Evolutionary conservation across 2,888 invertebrate genomes (phyloP).

Genomic region (Cerceris ruficornis): DNA sequence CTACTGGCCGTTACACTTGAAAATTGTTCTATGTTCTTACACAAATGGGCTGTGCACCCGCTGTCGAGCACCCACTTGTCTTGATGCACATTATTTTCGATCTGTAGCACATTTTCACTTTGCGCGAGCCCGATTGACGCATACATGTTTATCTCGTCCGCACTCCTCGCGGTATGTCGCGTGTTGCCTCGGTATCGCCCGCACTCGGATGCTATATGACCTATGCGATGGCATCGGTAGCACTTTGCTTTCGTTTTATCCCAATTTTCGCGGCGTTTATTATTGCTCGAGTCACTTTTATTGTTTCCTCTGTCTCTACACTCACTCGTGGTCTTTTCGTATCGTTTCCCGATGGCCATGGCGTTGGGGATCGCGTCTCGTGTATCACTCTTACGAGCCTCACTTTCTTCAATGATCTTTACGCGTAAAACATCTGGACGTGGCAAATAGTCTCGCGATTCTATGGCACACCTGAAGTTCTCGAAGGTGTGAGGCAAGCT

Average conservation of each 20-base stretch:
- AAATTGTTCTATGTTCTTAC: too few species aligned
- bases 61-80: too few species aligned
- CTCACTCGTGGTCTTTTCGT: too few species aligned
- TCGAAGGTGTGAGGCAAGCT: constrained; percentile 48
- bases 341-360: constrained; percentile 14
- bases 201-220: constrained; percentile 30
- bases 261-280: not conserved
- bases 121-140: too few species aligned
- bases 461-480: constrained; percentile 52
- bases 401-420: not conserved
- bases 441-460: constrained; percentile 48
- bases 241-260: constrained; percentile 19
- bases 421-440: too few species aligned
- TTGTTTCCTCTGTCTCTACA: too few species aligned
- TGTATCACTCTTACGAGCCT: constrained; percentile 11
- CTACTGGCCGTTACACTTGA: too few species aligned
- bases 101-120: too few species aligned
- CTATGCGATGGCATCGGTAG: constrained; percentile 22
- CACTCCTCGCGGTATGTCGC: constrained; percentile 9
- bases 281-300: too few species aligned
- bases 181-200: constrained; percentile 1
- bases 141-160: not conserved
- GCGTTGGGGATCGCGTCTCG: constrained; percentile 15
- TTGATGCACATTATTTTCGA: too few species aligned
- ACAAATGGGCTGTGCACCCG: too few species aligned